Percentiles rank a stretch among this genome's conserved stretches.
These are phyloP conservation scores for Scaptomyza flava DNA, from an alignment of 2,888 invertebrate species.

Conservation along the genomic window DNA sequence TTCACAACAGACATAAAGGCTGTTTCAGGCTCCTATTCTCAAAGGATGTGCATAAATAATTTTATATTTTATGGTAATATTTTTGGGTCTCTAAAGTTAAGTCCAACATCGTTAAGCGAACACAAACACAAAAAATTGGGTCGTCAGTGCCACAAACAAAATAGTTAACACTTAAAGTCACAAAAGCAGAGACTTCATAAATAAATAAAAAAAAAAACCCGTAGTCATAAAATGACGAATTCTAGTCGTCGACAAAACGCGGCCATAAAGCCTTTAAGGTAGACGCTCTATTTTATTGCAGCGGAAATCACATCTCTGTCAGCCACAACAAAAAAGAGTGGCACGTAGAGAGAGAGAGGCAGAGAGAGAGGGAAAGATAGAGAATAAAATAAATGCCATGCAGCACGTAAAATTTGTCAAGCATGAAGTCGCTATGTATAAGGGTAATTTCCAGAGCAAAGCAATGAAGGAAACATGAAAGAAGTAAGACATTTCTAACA, in stretches of 20 bases:
- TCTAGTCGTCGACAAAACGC: conserved; percentile 51
- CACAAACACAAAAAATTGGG: conserved; percentile 14
- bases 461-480: conserved; percentile 5
- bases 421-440: conserved; percentile 31
- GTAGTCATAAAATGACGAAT: conserved; percentile 71
- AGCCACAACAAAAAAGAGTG: conserved; percentile 19
- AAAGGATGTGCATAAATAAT: conserved; percentile 65
- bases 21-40: conserved; percentile 17
- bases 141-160: conserved; percentile 39
- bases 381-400: conserved; percentile 33
- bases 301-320: conserved; percentile 69
- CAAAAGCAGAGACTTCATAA: conserved; percentile 51
- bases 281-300: conserved; percentile 72
- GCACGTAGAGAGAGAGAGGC: conserved; percentile 1
- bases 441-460: conserved; percentile 47
- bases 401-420: conserved; percentile 70
- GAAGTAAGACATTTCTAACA: not conserved
- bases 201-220: conserved; percentile 35
- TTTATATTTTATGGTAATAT: conserved; percentile 73
- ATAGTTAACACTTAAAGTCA: conserved; percentile 45
- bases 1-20: conserved; percentile 23
- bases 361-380: not conserved
- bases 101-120: conserved; percentile 22
- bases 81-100: conserved; percentile 28
- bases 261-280: conserved; percentile 75